phyloP scores from a whole-genome alignment of 2,888 invertebrate species.

The Drosophila yooni region DNA sequence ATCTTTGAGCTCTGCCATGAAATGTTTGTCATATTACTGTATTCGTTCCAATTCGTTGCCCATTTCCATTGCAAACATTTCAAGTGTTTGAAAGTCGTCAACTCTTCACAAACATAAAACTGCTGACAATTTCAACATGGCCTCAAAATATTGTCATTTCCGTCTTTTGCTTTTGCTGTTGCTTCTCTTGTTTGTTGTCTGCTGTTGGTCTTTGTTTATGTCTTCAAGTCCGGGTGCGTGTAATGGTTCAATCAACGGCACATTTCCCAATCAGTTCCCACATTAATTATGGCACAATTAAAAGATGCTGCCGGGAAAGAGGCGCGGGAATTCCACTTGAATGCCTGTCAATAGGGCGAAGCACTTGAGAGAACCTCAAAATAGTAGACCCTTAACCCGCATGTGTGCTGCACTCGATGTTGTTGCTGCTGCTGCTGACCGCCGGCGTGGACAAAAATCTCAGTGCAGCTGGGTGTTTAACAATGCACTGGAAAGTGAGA shows the following conservation, averaged over 20 bases:
- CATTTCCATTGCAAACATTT: slow-evolving; percentile 17
- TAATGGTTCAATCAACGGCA: slow-evolving; percentile 71
- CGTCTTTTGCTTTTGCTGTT: slow-evolving; percentile 3
- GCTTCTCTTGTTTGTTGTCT: background rate
- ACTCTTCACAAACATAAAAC: slow-evolving; percentile 17
- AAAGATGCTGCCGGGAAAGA: slow-evolving; percentile 46
- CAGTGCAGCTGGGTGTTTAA: slow-evolving; percentile 50
- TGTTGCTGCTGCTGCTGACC: slow-evolving; percentile 53
- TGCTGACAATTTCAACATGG: slow-evolving; percentile 66
- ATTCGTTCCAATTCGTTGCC: slow-evolving; percentile 19
- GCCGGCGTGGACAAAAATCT: slow-evolving; percentile 75
- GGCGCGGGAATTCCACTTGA: slow-evolving; percentile 73
- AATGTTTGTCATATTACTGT: slow-evolving; percentile 12
- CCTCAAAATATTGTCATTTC: slow-evolving; percentile 20
- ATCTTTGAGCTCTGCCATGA: slow-evolving; percentile 14
- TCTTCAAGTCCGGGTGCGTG: slow-evolving; percentile 43
- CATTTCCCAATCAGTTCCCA: slow-evolving; percentile 70
- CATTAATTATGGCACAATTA: slow-evolving; percentile 79
- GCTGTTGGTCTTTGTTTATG: slow-evolving; percentile 27
- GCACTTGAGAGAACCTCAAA: slow-evolving; percentile 54
- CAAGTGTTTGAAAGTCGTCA: slow-evolving; percentile 50
- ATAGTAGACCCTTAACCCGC: slow-evolving; percentile 54
- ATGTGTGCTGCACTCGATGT: slow-evolving; percentile 17
- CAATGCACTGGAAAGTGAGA: slow-evolving; percentile 31
- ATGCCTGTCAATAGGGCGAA: slow-evolving; percentile 64